Evolutionary conservation across 2,888 invertebrate genomes (phyloP).

Genomic region (Xestoiulus laeticollis): DNA sequence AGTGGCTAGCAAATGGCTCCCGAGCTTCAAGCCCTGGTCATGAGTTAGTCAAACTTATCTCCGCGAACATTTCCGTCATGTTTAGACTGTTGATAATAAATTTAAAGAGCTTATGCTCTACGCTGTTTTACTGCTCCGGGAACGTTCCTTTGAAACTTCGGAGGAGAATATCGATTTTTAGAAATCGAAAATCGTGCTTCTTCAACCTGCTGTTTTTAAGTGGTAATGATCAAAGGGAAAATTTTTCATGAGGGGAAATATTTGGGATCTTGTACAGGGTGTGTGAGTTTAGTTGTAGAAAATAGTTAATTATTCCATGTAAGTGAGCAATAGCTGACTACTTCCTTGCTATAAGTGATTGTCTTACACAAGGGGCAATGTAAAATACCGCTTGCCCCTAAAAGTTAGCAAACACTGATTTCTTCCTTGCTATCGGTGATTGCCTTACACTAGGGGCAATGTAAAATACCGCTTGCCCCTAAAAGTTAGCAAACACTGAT

Average conservation of each 20-base stretch:
- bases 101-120: slow-evolving; percentile 39
- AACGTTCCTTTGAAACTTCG: neutral
- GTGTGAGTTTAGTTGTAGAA: neutral
- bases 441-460: neutral
- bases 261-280: neutral
- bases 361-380: neutral
- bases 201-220: neutral
- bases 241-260: neutral
- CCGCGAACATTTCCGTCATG: neutral
- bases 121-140: neutral
- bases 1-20: slow-evolving; percentile 2
- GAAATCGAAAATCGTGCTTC: neutral
- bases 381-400: neutral
- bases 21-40: neutral
- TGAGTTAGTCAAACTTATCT: slow-evolving; percentile 30
- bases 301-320: neutral
- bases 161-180: slow-evolving; percentile 23
- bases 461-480: neutral
- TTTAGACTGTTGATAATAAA: slow-evolving; percentile 43
- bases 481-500: too few relatives aligned
- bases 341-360: neutral
- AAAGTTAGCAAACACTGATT: neutral
- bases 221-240: neutral
- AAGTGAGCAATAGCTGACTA: neutral
- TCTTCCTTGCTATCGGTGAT: neutral